A percentile compares a stretch with the other conserved stretches of the same genome.
Conservation (phyloP, 2,888 invertebrate species). For the Ptilodon capucinus region DNA sequence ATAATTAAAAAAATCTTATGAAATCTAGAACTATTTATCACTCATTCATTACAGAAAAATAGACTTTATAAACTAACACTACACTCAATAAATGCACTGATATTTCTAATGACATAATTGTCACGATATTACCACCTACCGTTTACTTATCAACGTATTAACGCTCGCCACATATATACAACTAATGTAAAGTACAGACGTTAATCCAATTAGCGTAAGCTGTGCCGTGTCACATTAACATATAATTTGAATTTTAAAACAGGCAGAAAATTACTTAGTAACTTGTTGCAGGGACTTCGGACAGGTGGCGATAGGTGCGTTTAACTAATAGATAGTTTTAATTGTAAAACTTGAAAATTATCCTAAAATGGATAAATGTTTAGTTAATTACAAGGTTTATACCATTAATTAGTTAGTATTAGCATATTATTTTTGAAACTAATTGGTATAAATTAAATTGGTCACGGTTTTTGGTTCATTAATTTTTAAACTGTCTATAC, state of each 20-base stretch:
- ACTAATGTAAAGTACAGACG: conserved; percentile 14
- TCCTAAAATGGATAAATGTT: conserved; percentile 3
- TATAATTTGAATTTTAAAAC: conserved; percentile 73
- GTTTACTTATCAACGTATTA: conserved; percentile 1
- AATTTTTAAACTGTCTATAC: background rate
- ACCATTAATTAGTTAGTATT: background rate
- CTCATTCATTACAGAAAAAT: too few species aligned
- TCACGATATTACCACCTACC: conserved; percentile 9
- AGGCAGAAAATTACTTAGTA: conserved; percentile 59
- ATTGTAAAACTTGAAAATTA: conserved; percentile 13
- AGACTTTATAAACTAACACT: background rate
- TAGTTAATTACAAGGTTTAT: background rate
- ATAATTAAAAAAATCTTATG: too few species aligned
- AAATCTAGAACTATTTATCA: too few species aligned
- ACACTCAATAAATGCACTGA: too few species aligned
- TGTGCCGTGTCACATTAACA: conserved; percentile 68
- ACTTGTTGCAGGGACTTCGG: conserved; percentile 39
- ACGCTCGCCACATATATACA: background rate
- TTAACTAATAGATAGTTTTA: conserved; percentile 9
- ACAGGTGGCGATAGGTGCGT: conserved; percentile 46
- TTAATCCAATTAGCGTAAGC: conserved; percentile 72
- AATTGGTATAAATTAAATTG: background rate
- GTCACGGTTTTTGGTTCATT: background rate
- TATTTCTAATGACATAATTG: conserved; percentile 3
- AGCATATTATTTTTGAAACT: background rate